Conservation (phyloP, 2,888 invertebrate species). For the Nemotelus pantherinus region DNA sequence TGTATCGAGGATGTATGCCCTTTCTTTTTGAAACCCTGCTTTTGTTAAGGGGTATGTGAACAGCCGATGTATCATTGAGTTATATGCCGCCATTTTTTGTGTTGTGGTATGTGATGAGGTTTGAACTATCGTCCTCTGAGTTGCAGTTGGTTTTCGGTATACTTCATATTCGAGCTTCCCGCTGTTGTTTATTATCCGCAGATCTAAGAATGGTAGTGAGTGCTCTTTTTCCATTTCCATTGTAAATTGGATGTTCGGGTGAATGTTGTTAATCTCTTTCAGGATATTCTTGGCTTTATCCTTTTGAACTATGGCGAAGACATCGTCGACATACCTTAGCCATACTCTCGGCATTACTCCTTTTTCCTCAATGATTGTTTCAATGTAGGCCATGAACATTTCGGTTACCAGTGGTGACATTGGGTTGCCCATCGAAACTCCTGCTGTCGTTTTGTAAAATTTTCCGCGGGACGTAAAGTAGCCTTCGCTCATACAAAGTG, state of each 20-base stretch:
- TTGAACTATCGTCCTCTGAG: no score
- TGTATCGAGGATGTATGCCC: no score
- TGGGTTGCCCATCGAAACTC: conserved; percentile 17
- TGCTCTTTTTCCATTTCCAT: conserved; percentile 6
- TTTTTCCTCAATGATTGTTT: background rate
- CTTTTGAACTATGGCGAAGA: background rate
- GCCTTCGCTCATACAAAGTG: background rate
- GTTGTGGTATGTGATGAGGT: no score
- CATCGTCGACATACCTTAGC: conserved; percentile 18
- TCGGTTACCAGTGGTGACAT: conserved; percentile 10
- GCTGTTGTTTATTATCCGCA: background rate
- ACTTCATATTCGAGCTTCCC: no score
- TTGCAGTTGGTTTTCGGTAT: no score
- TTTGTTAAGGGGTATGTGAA: no score
- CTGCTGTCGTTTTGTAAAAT: background rate
- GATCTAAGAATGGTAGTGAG: background rate
- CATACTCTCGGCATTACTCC: background rate
- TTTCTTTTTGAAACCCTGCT: no score
- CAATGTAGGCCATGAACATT: conserved; percentile 7
- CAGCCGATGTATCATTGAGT: no score
- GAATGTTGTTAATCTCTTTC: background rate
- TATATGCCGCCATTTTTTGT: no score
- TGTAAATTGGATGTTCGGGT: conserved; percentile 4
- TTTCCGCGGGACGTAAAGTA: conserved; percentile 6
- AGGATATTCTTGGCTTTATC: background rate